phyloP scores from a whole-genome alignment of 1,140 invertebrate species.

The Reticulitermes speratus region DNA sequence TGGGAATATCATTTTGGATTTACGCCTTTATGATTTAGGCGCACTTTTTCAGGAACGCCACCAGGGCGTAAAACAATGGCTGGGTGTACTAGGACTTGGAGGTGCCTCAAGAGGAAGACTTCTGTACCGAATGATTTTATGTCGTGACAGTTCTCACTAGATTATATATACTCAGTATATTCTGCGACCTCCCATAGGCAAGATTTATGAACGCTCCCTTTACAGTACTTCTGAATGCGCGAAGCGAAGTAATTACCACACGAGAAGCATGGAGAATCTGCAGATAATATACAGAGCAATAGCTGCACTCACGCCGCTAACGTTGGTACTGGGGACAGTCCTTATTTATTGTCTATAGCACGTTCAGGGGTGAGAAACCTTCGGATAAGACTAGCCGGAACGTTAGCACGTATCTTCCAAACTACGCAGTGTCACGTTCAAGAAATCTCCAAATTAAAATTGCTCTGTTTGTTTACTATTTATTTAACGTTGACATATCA shows the following conservation, averaged over 20 bases:
- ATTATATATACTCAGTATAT: background rate
- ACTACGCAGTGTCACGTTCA: too few species aligned
- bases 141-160: background rate
- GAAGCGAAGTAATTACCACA: background rate
- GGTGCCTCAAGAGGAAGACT: too few species aligned
- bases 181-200: background rate
- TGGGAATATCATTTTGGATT: too few species aligned
- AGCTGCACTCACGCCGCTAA: background rate
- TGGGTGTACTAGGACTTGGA: too few species aligned
- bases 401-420: too few species aligned
- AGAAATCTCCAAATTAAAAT: too few species aligned
- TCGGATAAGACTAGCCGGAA: too few species aligned
- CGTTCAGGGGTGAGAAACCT: background rate
- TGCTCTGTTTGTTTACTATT: too few species aligned
- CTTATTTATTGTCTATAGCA: background rate
- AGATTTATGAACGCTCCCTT: background rate
- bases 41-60: too few species aligned
- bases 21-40: too few species aligned
- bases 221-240: background rate
- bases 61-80: too few species aligned
- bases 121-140: background rate
- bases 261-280: background rate
- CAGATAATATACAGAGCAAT: background rate
- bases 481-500: too few species aligned
- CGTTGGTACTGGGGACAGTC: background rate